Conservation (phyloP, 1,140 invertebrate genomes). For the Drosophila subpulchrella region DNA sequence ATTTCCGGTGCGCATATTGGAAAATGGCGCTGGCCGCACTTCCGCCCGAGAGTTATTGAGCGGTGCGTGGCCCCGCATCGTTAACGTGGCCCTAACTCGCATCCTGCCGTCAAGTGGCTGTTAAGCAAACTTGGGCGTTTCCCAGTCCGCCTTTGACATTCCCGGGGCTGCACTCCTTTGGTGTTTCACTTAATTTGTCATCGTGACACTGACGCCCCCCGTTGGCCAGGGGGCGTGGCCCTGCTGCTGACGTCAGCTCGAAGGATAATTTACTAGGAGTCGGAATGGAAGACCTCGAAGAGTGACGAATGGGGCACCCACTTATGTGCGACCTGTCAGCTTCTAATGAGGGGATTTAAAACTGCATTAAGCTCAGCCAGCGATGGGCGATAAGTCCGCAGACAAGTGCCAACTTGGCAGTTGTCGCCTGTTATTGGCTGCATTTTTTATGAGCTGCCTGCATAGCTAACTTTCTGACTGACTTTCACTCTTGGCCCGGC, state of each 20-base stretch:
- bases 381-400: slow-evolving; percentile 41
- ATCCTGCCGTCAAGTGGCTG: slow-evolving; percentile 47
- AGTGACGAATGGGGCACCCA: slow-evolving; percentile 54
- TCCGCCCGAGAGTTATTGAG: slow-evolving; percentile 66
- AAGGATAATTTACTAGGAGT: slow-evolving; percentile 24
- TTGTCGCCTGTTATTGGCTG: slow-evolving; percentile 72
- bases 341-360: slow-evolving; percentile 56
- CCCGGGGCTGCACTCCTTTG: slow-evolving; percentile 33
- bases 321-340: slow-evolving; percentile 38
- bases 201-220: slow-evolving; percentile 33
- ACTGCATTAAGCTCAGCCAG: slow-evolving; percentile 50
- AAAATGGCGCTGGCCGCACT: slow-evolving; percentile 75
- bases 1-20: slow-evolving; percentile 75
- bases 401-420: slow-evolving; percentile 42
- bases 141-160: slow-evolving; percentile 32
- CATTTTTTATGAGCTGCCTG: slow-evolving; percentile 67
- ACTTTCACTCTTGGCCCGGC: slow-evolving; percentile 62
- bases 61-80: slow-evolving; percentile 50
- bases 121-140: slow-evolving; percentile 51
- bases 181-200: slow-evolving; percentile 71
- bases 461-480: slow-evolving; percentile 60
- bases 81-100: slow-evolving; percentile 62
- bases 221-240: slow-evolving; percentile 46
- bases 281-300: slow-evolving; percentile 4
- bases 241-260: slow-evolving; percentile 60